phyloP scores from a whole-genome alignment of 1,140 invertebrate species.

The Trichomalopsis sarcophagae region DNA sequence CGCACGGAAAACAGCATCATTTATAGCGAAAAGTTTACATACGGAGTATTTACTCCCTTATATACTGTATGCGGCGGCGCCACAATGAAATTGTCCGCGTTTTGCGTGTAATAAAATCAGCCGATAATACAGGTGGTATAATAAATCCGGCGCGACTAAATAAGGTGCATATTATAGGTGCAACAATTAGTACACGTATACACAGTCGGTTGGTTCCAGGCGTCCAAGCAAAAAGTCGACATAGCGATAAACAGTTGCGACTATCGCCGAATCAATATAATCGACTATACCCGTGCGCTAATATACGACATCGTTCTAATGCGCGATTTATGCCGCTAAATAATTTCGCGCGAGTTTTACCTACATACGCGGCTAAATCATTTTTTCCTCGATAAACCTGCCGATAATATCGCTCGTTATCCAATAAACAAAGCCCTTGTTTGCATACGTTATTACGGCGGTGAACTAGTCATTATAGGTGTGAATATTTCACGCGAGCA shows the following conservation, averaged over 20 bases:
- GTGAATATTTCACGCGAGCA: not conserved
- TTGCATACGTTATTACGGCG: not conserved
- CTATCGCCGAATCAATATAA: not conserved
- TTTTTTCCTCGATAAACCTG: not conserved
- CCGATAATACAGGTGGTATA: not conserved
- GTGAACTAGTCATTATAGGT: not conserved
- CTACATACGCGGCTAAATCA: too few relatives aligned
- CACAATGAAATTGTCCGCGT: conserved; percentile 24
- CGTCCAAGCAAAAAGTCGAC: too few relatives aligned
- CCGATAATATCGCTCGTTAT: not conserved
- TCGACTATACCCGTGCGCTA: not conserved
- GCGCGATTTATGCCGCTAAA: not conserved
- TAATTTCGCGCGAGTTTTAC: not conserved
- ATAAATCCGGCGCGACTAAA: not conserved
- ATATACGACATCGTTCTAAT: not conserved
- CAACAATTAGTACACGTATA: not conserved
- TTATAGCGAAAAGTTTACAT: not conserved
- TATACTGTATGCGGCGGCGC: not conserved
- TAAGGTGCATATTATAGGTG: not conserved
- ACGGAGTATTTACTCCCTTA: conserved; percentile 22
- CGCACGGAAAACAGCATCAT: not conserved
- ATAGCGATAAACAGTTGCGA: not conserved
- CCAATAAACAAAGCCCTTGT: not conserved
- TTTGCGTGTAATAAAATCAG: not conserved
- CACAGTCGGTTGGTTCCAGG: too few relatives aligned